Evolutionary conservation across 2,797 vertebrate genomes (phyloP).

Genomic region (Hafferia zeledoni): DNA sequence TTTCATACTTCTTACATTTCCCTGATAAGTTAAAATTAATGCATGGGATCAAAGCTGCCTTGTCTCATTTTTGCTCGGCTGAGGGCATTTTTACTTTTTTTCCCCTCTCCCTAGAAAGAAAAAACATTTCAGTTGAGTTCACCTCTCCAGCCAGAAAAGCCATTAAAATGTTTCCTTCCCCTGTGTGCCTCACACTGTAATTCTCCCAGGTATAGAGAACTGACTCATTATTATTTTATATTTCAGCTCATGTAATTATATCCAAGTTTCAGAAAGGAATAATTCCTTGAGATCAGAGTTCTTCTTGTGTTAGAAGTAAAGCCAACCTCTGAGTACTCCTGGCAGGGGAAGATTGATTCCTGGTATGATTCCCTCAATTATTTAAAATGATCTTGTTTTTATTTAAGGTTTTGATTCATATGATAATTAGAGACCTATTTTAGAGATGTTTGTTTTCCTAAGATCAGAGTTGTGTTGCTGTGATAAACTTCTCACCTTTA

Average conservation of each 20-base stretch:
- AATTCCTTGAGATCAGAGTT: conserved; percentile 50
- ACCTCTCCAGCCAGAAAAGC: conserved; percentile 30
- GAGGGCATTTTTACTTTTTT: not conserved
- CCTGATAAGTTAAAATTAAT: not conserved
- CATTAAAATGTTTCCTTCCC: conserved; percentile 54
- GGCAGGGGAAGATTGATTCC: conserved; percentile 58
- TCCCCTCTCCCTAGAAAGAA: not conserved
- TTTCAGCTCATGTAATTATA: conserved; percentile 53
- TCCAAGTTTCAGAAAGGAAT: conserved; percentile 32
- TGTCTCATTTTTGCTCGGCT: not conserved
- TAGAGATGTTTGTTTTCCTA: conserved; percentile 37
- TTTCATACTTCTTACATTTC: not conserved
- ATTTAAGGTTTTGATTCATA: conserved; percentile 61
- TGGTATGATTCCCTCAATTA: conserved; percentile 53
- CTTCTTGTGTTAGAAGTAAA: conserved; percentile 50
- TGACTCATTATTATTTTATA: conserved; percentile 64
- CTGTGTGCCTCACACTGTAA: not conserved
- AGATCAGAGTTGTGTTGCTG: conserved; percentile 45
- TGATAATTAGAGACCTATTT: conserved; percentile 38
- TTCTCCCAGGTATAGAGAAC: conserved; percentile 54
- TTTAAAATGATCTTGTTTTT: conserved; percentile 58
- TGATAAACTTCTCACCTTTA: conserved; percentile 59
- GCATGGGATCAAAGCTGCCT: not conserved
- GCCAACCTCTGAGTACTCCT: conserved; percentile 38
- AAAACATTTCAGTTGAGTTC: not conserved